Evolutionary conservation across 2,797 vertebrate genomes (phyloP), one percentile per base, ranked within the genome.

Genomic region (Hydrolagus colliei): DNA sequence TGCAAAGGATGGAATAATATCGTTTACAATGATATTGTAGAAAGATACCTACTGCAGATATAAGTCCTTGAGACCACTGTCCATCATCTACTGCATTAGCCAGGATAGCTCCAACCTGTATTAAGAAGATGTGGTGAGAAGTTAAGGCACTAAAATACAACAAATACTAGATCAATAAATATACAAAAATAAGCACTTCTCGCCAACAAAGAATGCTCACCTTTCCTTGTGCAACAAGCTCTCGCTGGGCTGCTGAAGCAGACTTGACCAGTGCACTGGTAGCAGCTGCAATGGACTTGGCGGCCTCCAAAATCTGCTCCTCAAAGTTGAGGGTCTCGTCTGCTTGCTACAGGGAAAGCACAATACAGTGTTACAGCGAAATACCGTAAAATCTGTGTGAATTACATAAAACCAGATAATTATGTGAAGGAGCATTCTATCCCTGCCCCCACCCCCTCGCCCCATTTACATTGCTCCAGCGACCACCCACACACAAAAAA

Each of bases 21-120:
- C 6, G 2, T 6, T 3, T 52, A 52, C 41, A 52, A 6, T 52
- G 41, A 52, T 52, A 6, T 52, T 27, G 63, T 10, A 1, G 10
- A 35, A 32, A 11, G 35, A 75, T 13, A 86, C 75, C 27, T 86
- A 86, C 85, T 77, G 97, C 97, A 3, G 97, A 98, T 92, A 99
- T 97, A 88, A 99, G 96, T 87, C 98, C 98, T 89, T 99, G 97
- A 12, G 98, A 99, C 98, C 98, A 99, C 91, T 99, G 98, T 86
- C 98, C 98, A 8, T 99, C 98, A 9, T 99, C 98, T 4, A 96
- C 95, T 61, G 98, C 98, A n/a, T 99, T 99, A 87, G 97, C 97
- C 9, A 95, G 94, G 88, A 95, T 98, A 86, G 96, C 97, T 87
- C 98, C 97, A 88, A 99, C 98, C 98, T 99, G 86, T 12, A 9